Conservation (phyloP, 2,888 invertebrate genomes). For the Pristionchus maxplancki region DNA sequence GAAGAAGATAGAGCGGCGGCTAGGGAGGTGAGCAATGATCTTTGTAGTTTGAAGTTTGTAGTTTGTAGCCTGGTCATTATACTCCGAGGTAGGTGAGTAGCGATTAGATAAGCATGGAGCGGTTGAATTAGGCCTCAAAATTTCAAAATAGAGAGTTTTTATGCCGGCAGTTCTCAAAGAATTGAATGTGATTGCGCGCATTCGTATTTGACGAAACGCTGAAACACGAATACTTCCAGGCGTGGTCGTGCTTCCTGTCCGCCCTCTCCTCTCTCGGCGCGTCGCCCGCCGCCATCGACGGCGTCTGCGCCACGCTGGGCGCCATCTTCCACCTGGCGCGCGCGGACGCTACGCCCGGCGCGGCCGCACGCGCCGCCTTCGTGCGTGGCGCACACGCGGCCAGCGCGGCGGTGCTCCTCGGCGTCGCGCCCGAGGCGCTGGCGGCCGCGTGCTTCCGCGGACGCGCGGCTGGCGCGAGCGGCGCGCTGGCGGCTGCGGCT, state of each 20-base stretch:
- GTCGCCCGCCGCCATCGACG: conserved; percentile 87
- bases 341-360: conserved; percentile 80
- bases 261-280: conserved; percentile 87
- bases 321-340: conserved; percentile 95
- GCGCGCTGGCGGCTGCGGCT: neutral
- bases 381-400: conserved; percentile 86
- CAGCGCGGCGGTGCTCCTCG: conserved; percentile 86
- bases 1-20: conserved; percentile 75
- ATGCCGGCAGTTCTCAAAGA: no score
- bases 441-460: conserved; percentile 85
- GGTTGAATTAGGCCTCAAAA: no score
- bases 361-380: conserved; percentile 79
- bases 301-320: conserved; percentile 90
- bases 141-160: no score
- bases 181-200: no score
- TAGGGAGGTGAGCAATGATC: conserved; percentile 57
- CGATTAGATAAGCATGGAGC: no score
- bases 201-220: no score
- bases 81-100: no score
- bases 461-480: conserved; percentile 40
- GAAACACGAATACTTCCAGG: conserved; percentile 84
- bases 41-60: neutral
- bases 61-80: conserved; percentile 81
- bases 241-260: conserved; percentile 87
- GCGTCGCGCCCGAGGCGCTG: conserved; percentile 89